Conservation (phyloP, 2,113 vertebrate species). For the Anolis sagrei region DNA sequence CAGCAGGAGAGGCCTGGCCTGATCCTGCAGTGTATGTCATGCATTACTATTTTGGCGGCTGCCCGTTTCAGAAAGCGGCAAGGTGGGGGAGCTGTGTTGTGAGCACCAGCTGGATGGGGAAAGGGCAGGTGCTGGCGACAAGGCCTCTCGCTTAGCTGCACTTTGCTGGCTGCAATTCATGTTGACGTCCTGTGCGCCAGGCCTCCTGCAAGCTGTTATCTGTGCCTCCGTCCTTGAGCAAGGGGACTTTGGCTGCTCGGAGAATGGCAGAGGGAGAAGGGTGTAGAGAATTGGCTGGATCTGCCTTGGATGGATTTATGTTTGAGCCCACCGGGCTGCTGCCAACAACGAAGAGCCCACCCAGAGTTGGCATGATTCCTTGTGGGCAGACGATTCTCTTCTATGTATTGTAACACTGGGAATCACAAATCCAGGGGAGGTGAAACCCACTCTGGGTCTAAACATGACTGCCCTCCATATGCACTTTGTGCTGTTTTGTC, state of each 20-base stretch:
- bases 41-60: not conserved
- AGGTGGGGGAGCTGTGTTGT: accelerated
- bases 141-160: not conserved
- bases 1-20: not conserved
- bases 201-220: conserved; percentile 7
- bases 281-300: not conserved
- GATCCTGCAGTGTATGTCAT: not conserved
- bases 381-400: accelerated
- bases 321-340: not conserved
- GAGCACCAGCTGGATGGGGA: not conserved
- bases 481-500: not conserved
- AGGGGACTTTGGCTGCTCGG: not conserved
- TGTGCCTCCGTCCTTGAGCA: accelerated
- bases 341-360: not conserved
- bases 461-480: not conserved
- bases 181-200: not conserved
- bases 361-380: not conserved
- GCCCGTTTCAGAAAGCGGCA: not conserved
- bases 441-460: too few species aligned
- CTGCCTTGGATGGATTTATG: not conserved
- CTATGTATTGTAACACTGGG: accelerated
- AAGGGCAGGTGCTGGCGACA: not conserved
- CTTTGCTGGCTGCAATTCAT: not conserved
- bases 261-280: not conserved
- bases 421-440: not conserved